Conservation (phyloP, 2,888 invertebrate species). For the Hybos culiciformis region DNA sequence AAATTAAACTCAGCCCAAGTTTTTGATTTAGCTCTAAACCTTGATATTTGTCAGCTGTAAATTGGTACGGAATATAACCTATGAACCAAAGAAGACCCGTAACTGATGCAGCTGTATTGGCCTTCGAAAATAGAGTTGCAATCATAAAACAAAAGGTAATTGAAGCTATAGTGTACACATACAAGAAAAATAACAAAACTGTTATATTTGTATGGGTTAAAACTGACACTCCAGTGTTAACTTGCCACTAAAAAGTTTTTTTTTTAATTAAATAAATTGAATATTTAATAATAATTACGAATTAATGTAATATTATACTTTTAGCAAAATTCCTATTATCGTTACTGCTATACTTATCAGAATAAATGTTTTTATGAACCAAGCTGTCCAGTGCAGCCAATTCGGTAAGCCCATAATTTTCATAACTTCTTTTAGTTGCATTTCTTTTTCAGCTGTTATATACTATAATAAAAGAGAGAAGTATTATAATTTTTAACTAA, state of each 20-base stretch:
- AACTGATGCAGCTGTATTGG: conserved; percentile 63
- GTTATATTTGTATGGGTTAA: conserved; percentile 53
- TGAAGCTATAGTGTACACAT: conserved; percentile 53
- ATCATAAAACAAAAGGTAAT: conserved; percentile 69
- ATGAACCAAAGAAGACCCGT: conserved; percentile 66
- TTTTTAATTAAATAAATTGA: not conserved
- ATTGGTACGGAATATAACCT: conserved; percentile 55
- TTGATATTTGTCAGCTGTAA: conserved; percentile 53
- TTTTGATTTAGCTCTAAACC: conserved; percentile 46
- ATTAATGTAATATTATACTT: conserved; percentile 31
- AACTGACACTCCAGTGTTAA: conserved; percentile 44
- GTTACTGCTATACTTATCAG: conserved; percentile 48
- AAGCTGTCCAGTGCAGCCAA: conserved; percentile 75
- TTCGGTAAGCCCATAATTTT: conserved; percentile 80
- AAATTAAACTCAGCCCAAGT: conserved; percentile 48
- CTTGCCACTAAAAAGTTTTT: conserved; percentile 16
- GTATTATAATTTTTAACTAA: too few species aligned
- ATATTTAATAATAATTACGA: not conserved
- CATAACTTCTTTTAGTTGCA: conserved; percentile 67
- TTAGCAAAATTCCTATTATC: conserved; percentile 44
- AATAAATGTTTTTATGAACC: conserved; percentile 66
- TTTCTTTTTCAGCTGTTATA: conserved; percentile 48
- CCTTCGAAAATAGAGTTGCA: conserved; percentile 67
- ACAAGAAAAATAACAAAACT: conserved; percentile 54
- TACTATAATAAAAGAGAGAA: conserved; percentile 16